phyloP scores from a whole-genome alignment of 2,113 vertebrate species.

The Urocolius indicus region DNA sequence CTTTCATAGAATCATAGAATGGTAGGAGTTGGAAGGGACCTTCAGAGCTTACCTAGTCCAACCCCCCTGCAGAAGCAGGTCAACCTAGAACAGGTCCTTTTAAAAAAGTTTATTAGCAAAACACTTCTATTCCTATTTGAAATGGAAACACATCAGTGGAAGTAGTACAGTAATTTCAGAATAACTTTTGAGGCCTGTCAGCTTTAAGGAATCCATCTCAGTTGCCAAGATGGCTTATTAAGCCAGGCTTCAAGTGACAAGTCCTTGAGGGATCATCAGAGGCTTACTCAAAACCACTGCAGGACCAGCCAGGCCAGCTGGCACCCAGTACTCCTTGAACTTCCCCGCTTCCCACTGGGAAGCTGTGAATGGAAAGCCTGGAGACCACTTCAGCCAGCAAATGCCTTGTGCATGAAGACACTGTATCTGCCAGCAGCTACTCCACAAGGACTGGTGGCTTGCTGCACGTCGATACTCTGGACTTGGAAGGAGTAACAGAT shows the following conservation, averaged over 20 bases:
- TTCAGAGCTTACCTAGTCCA: no score
- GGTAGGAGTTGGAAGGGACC: no score
- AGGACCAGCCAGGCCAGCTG: not conserved
- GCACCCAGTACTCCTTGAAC: not conserved
- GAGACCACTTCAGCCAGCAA: not conserved
- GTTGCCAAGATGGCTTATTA: not conserved
- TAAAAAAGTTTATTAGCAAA: not conserved
- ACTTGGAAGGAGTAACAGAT: not conserved
- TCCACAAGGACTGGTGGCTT: not conserved
- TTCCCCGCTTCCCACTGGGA: not conserved
- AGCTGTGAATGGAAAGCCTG: not conserved
- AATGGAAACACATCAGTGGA: not conserved
- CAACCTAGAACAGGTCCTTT: no score
- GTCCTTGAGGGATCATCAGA: not conserved
- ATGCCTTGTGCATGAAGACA: not conserved
- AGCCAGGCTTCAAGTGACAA: not conserved
- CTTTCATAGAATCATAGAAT: not conserved
- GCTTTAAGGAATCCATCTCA: not conserved
- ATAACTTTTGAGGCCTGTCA: not conserved
- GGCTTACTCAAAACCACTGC: fast-evolving
- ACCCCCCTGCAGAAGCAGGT: no score
- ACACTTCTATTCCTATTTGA: not conserved
- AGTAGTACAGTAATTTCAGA: not conserved
- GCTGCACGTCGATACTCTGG: not conserved
- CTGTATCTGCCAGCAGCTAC: not conserved